Percentiles rank a stretch among this genome's conserved stretches.
phyloP scores from a whole-genome alignment of 2,888 invertebrate genomes.

The Crematogaster levior region DNA sequence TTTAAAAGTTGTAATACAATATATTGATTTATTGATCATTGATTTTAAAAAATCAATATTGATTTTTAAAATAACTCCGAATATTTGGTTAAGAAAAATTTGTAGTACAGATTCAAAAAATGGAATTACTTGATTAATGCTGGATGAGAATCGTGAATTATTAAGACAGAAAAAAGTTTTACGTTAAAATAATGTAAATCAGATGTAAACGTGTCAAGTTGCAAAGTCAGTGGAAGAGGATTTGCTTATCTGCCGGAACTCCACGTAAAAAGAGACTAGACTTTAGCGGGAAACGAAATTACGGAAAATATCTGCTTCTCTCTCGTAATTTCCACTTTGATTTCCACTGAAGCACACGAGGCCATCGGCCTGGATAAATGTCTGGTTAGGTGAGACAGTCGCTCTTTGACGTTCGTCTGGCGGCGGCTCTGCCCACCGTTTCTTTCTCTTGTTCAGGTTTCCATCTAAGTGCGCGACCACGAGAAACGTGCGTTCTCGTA shows the following conservation, averaged over 20 bases:
- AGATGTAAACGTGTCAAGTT: not conserved
- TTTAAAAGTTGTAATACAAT: not conserved
- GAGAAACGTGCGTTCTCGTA: slow-evolving; percentile 26
- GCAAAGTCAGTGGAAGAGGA: not conserved
- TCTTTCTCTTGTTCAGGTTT: slow-evolving; percentile 52
- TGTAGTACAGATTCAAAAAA: not conserved
- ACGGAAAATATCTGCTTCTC: slow-evolving; percentile 44
- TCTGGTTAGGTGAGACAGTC: slow-evolving; percentile 50
- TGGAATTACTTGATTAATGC: not conserved
- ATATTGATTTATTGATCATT: not conserved
- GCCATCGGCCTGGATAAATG: slow-evolving; percentile 52
- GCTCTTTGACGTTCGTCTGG: slow-evolving; percentile 41
- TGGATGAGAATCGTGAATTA: not conserved
- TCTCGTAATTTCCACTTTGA: slow-evolving; percentile 49
- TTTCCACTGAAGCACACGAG: slow-evolving; percentile 24
- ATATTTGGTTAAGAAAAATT: not conserved
- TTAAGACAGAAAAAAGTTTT: not conserved
- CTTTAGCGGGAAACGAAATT: not conserved
- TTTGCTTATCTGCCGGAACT: not conserved
- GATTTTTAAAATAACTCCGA: not conserved
- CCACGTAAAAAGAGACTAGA: not conserved
- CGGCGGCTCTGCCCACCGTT: not conserved
- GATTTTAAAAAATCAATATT: not conserved
- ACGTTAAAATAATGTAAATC: not conserved
- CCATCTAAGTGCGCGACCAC: slow-evolving; percentile 43